Conservation (phyloP, 2,113 vertebrate species). For the Girardinichthys multiradiatus region DNA sequence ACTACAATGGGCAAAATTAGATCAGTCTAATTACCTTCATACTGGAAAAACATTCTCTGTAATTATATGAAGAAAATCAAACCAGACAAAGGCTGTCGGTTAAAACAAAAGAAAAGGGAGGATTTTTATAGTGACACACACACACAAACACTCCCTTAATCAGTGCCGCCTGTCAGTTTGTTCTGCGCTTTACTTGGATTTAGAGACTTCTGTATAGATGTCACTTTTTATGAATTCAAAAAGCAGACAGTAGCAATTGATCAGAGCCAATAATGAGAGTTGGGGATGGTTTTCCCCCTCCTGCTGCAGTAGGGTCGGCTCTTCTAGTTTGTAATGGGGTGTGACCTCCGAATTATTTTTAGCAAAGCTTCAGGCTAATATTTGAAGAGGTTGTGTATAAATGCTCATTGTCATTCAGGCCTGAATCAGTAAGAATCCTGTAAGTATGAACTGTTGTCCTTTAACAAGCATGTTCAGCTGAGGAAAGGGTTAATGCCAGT, state of each 20-base stretch:
- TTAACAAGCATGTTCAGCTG: constrained; percentile 11
- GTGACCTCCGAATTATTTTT: constrained; percentile 40
- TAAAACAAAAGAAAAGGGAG: background rate
- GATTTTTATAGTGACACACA: background rate
- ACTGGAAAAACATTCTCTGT: constrained; percentile 4
- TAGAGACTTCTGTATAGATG: constrained; percentile 53
- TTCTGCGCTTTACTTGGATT: constrained; percentile 50
- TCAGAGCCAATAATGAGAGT: constrained; percentile 47
- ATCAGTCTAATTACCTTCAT: constrained; percentile 10
- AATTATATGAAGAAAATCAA: constrained; percentile 12
- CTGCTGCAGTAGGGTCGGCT: constrained; percentile 29
- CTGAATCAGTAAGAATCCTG: background rate
- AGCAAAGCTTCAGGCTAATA: constrained; percentile 9
- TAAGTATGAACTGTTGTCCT: constrained; percentile 24
- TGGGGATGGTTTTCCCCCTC: constrained; percentile 39
- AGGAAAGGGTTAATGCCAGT: constrained; percentile 42
- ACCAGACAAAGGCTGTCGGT: constrained; percentile 26
- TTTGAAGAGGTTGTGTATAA: constrained; percentile 5
- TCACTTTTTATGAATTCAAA: constrained; percentile 55
- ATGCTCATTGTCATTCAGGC: background rate
- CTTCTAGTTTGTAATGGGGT: constrained; percentile 24
- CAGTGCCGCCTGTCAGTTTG: constrained; percentile 9
- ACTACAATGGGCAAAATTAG: constrained; percentile 22
- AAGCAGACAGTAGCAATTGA: constrained; percentile 34
- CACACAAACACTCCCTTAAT: constrained; percentile 8